These are phyloP conservation scores for Typhlichthys eigenmanni DNA, from an alignment of 2,797 vertebrate genomes.

Conservation along the genomic window DNA sequence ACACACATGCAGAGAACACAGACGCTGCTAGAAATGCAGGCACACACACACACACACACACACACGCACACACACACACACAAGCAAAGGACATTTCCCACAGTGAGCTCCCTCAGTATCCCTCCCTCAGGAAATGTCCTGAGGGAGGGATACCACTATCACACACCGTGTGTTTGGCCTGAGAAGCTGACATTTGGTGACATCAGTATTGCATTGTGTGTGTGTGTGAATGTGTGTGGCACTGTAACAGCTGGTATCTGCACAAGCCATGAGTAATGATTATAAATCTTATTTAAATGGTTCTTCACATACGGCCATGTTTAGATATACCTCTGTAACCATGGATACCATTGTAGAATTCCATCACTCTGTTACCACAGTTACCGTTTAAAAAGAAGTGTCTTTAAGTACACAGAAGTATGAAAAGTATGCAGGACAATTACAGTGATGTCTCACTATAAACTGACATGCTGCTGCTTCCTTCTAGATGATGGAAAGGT, in stretches of 20 bases:
- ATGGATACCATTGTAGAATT: slow-evolving; percentile 3
- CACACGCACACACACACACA: slow-evolving; percentile 4
- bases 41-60: not conserved
- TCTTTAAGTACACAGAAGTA: not conserved
- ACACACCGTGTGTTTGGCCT: not conserved
- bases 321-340: slow-evolving; percentile 11
- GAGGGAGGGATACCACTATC: not conserved
- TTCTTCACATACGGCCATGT: not conserved
- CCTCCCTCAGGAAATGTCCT: slow-evolving; percentile 29
- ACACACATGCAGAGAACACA: slow-evolving; percentile 14
- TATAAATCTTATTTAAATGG: not conserved
- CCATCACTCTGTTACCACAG: slow-evolving; percentile 2
- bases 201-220: not conserved
- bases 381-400: not conserved
- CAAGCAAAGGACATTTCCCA: slow-evolving; percentile 24
- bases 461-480: not conserved
- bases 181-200: not conserved
- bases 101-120: slow-evolving; percentile 3
- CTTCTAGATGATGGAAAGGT: slow-evolving; percentile 78
- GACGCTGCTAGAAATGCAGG: not conserved
- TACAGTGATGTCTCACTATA: not conserved
- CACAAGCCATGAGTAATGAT: not conserved
- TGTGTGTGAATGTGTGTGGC: not conserved
- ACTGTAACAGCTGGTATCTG: slow-evolving; percentile 23
- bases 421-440: too few relatives aligned